Base-by-base conservation (phyloP, 2,113 vertebrate genomes). In the Rhombomys opimus region DNA sequence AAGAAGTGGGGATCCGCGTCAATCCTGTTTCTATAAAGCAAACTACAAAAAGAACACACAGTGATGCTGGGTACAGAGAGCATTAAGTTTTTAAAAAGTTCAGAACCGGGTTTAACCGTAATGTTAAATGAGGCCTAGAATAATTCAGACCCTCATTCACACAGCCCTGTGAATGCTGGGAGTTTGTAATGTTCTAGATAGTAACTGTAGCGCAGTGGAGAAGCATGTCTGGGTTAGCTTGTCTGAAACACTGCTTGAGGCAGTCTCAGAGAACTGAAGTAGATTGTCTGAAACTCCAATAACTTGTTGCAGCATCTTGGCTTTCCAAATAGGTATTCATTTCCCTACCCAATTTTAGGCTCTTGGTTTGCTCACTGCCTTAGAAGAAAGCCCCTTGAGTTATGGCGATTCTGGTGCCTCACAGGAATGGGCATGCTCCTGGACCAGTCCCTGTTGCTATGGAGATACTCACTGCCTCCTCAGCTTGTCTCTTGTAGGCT, bases 401-500 rank as follows among this genome's bases (percentile, higher is more conserved):
- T 87, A 61, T n/a, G 23, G 82, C 70, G 87, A 80, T 30, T 54
- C 86, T 22, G 30, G 17, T 72, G 35, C 30, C 65, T 50, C 50
- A 52, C 41, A 52, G 46, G 63, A 61, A 52, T 63, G 22, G 27
- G 41, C 5, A 38, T 76, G 41, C 14, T 85, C 23, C 20, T 75
- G 22, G 88, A 52, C 82, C 23, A 70, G 73, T 63, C 38, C 76
- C 25, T 78, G 13, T 82, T 17, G 6, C 15, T 63, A 7, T 27
- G 18, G 14, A 87, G 82, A 27, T 97, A 99, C 99, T 99, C 97
- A 99, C 99, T 41, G 99, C 98, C 78, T 99, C 99, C 98, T 99
- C 99, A 95, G 99, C 96, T 98, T 99, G 99, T 89, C 99, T 99
- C 98, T 99, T 99, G 97, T 99, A 99, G 91, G 99, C 98, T 88